These are phyloP conservation scores for Homarus americanus DNA, from an alignment of 1,140 invertebrate species.

Conservation along the genomic window DNA sequence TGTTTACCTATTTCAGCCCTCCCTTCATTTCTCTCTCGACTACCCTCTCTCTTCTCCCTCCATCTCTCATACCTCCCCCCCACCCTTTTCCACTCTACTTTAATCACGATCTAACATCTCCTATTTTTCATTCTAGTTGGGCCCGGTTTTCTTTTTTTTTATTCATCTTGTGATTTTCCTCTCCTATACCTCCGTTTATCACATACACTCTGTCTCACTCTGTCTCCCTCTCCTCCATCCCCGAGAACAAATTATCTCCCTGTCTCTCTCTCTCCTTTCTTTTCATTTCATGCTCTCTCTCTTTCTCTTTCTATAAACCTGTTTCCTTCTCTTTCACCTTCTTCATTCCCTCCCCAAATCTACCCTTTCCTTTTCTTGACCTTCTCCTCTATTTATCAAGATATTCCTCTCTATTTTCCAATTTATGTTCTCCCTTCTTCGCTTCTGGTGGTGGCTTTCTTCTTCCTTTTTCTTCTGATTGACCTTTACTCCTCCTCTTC, in stretches of 20 bases:
- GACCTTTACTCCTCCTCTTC: neutral
- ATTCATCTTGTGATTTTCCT: too few relatives aligned
- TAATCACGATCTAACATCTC: too few relatives aligned
- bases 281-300: neutral
- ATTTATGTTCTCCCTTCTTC: too few relatives aligned
- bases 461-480: neutral
- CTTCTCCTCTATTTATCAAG: neutral
- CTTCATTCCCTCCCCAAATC: neutral
- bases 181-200: too few relatives aligned
- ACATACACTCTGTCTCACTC: neutral
- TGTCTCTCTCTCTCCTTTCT: neutral
- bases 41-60: neutral
- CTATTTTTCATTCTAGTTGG: too few relatives aligned
- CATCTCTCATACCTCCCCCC: neutral
- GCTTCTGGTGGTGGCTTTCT: neutral
- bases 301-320: neutral
- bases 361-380: neutral
- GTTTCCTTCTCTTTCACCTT: neutral
- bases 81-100: too few relatives aligned
- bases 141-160: too few relatives aligned
- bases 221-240: neutral
- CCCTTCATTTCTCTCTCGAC: neutral
- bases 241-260: neutral
- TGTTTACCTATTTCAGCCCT: neutral
- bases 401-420: too few relatives aligned